Base-by-base conservation (phyloP, 2,113 vertebrate genomes). In the Peromyscus polionotus region DNA sequence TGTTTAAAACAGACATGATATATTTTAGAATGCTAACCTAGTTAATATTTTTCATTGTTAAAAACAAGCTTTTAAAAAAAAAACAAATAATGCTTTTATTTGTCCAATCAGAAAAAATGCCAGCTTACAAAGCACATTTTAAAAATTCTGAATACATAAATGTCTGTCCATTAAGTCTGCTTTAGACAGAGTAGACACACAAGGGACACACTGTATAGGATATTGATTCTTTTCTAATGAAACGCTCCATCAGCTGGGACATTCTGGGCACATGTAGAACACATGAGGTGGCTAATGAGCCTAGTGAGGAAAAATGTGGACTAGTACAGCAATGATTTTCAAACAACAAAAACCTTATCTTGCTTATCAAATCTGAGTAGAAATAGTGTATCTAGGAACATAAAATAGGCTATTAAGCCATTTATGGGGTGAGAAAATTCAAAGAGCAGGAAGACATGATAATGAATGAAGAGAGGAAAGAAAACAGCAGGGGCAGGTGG, bases 381-480 rank as follows among this genome's bases (percentile, higher is more conserved):
- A 93, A 97, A 98, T 87, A 92, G 91, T 96, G 92, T 98, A 98
- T 92, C 94, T 96, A 96, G 70, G 95, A 98, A 98, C 97, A 97
- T 26, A 96, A 98, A 98, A 96, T 95, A 98, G 98, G 98, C 96
- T 94, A 97, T 92, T 39, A 83, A 83, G 20, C 92, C 89, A 24
- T 98, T 97, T 67, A 57, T 72, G 95, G 96, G 87, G 36, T 89
- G 54, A 88, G 45, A 72, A 95, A 98, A 97, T n/a, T n/a, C 20
- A 83, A 79, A 80, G 0, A 39, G 26, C 3, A 95, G 39, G 68
- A 86, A 96, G 83, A 89, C 96, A 92, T 91, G 97, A 75, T 91
- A 90, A 93, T 93, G 80, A 90, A 96, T 91, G 88, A 91, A 98
- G 87, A 94, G n/a, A 3, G 77, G 96, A 92, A 95, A 59, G 19